phyloP scores from a whole-genome alignment of 2,113 vertebrate genomes.

The Galbula dea region DNA sequence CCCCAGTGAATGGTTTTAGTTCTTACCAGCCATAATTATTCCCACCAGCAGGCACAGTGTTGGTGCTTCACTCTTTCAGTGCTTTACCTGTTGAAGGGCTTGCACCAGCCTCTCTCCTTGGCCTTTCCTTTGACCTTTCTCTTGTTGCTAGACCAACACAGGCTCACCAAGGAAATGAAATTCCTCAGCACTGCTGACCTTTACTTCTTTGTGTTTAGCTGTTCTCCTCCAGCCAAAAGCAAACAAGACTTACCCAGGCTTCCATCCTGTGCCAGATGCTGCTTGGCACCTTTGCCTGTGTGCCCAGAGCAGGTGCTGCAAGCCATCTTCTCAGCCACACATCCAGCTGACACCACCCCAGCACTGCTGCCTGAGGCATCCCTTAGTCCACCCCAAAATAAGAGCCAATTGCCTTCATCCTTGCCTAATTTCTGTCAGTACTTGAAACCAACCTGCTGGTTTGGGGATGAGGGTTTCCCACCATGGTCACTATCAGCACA shows the following conservation, averaged over 20 bases:
- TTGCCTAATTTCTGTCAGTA: neutral
- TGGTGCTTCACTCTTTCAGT: neutral
- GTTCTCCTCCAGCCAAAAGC: neutral
- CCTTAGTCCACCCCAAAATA: neutral
- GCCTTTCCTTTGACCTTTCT: neutral
- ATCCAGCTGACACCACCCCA: neutral
- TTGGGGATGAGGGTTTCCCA: neutral
- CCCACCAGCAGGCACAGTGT: neutral
- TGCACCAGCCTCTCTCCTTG: neutral
- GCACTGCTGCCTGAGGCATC: neutral
- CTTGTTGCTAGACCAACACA: rapidly evolving
- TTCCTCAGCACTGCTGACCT: neutral
- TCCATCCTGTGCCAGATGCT: neutral
- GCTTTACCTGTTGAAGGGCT: neutral
- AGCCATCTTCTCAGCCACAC: neutral
- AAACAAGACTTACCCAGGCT: neutral
- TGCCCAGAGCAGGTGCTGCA: neutral
- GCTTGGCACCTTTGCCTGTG: neutral
- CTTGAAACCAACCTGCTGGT: neutral
- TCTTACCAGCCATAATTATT: neutral
- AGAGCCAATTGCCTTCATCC: neutral
- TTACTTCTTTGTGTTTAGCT: neutral
- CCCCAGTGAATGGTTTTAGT: neutral
- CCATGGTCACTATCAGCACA: rapidly evolving
- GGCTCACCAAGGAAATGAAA: neutral